Conservation (phyloP, 2,797 vertebrate species). For the Telmatherina bonti region DNA sequence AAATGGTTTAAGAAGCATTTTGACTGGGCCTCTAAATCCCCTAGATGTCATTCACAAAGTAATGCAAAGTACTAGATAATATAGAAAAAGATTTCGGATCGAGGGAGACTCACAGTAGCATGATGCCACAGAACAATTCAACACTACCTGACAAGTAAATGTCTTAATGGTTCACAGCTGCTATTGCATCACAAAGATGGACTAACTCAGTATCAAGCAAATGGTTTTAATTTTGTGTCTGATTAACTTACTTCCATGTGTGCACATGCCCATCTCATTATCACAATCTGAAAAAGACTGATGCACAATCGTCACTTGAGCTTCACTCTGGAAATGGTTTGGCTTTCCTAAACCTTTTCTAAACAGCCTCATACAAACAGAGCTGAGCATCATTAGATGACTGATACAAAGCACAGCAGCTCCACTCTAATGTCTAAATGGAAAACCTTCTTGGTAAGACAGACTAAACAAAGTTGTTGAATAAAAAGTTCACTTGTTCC, state of each 20-base stretch:
- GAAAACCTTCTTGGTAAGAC: conserved; percentile 19
- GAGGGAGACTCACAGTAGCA: not conserved
- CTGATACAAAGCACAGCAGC: too few species aligned
- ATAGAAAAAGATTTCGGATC: not conserved
- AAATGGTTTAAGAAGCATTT: too few species aligned
- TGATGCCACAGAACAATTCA: not conserved
- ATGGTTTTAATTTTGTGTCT: not conserved
- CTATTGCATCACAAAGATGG: not conserved
- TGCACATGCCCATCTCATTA: conserved; percentile 15
- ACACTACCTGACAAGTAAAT: not conserved
- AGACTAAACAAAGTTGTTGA: conserved; percentile 32
- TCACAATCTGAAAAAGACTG: conserved; percentile 36
- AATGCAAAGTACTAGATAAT: not conserved
- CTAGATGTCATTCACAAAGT: not conserved
- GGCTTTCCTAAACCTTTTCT: conserved; percentile 16
- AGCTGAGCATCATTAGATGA: not conserved
- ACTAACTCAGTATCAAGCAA: not conserved
- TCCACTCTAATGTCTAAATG: not conserved
- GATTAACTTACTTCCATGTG: not conserved
- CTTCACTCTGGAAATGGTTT: conserved; percentile 17
- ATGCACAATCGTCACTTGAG: conserved; percentile 48
- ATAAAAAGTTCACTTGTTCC: conserved; percentile 28
- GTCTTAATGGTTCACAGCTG: not conserved
- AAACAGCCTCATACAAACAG: conserved; percentile 8
- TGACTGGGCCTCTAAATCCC: not conserved